These are phyloP conservation scores for Phylloscopus collybita DNA, from an alignment of 2,797 vertebrate genomes.

Conservation along the genomic window DNA sequence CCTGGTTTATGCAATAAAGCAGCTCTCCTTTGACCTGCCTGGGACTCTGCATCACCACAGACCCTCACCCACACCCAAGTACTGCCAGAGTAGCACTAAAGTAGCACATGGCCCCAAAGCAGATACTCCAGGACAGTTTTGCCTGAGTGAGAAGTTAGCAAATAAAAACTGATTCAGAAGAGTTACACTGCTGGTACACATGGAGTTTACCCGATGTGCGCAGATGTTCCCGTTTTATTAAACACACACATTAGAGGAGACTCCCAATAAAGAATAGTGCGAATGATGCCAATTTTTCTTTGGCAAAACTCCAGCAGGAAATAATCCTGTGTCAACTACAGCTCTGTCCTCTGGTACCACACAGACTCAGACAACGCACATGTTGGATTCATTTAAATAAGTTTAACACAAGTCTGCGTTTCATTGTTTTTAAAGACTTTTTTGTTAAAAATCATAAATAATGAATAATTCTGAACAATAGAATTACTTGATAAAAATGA, in stretches of 20 bases:
- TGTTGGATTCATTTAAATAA: conserved; percentile 48
- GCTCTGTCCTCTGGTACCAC: conserved; percentile 25
- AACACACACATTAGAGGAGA: conserved; percentile 50
- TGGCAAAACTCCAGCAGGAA: conserved; percentile 71
- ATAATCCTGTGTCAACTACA: conserved; percentile 42
- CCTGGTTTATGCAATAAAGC: too few species aligned
- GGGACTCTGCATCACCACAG: background rate
- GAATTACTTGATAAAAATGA: conserved; percentile 22
- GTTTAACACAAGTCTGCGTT: background rate
- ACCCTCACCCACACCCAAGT: background rate
- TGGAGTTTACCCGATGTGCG: background rate
- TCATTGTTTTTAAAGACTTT: conserved; percentile 43
- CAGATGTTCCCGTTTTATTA: conserved; percentile 68
- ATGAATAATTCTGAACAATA: conserved; percentile 22
- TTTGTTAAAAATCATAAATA: conserved; percentile 49
- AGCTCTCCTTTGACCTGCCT: background rate
- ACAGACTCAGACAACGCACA: conserved; percentile 13
- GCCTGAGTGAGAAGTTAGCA: background rate
- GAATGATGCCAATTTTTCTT: conserved; percentile 10
- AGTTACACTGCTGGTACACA: conserved; percentile 4
- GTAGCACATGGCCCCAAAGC: background rate
- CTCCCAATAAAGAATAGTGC: conserved; percentile 16
- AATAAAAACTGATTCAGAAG: conserved; percentile 40
- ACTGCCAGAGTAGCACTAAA: background rate
- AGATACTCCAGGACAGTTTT: background rate